A percentile compares a stretch with the other conserved stretches of the same genome.
Evolutionary conservation across 1,140 invertebrate species (phyloP).

Genomic region (Cotesia chilonis): DNA sequence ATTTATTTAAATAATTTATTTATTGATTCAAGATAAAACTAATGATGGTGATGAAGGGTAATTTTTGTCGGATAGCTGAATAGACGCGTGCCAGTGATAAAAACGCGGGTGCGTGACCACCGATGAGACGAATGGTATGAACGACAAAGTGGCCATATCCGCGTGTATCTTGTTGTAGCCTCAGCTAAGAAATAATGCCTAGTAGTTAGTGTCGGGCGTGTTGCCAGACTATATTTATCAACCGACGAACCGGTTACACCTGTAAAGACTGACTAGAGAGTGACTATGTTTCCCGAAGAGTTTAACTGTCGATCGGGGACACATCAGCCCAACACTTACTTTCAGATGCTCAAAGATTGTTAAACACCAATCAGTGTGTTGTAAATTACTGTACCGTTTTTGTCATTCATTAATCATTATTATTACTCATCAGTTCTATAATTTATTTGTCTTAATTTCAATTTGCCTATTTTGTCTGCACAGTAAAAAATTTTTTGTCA

Average conservation of each 20-base stretch:
- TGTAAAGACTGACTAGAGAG: slow-evolving; percentile 42
- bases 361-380: too few relatives aligned
- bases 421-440: too few relatives aligned
- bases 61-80: background rate
- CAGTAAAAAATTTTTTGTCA: too few relatives aligned
- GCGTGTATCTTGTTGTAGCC: slow-evolving; percentile 35
- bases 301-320: slow-evolving; percentile 22
- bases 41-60: slow-evolving; percentile 1
- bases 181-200: slow-evolving; percentile 48
- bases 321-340: background rate
- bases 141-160: slow-evolving; percentile 32
- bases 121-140: slow-evolving; percentile 8
- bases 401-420: too few relatives aligned
- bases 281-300: slow-evolving; percentile 27
- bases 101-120: slow-evolving; percentile 31
- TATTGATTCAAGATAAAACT: background rate
- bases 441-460: too few relatives aligned
- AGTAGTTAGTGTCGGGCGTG: slow-evolving; percentile 49
- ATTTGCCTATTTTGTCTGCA: too few relatives aligned
- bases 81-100: slow-evolving; percentile 18
- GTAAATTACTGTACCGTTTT: too few relatives aligned
- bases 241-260: slow-evolving; percentile 53
- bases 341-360: too few relatives aligned
- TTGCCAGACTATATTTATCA: slow-evolving; percentile 60
- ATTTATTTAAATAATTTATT: background rate